Conservation (phyloP, 1,140 invertebrate species). For the Drosophila virilis region DNA sequence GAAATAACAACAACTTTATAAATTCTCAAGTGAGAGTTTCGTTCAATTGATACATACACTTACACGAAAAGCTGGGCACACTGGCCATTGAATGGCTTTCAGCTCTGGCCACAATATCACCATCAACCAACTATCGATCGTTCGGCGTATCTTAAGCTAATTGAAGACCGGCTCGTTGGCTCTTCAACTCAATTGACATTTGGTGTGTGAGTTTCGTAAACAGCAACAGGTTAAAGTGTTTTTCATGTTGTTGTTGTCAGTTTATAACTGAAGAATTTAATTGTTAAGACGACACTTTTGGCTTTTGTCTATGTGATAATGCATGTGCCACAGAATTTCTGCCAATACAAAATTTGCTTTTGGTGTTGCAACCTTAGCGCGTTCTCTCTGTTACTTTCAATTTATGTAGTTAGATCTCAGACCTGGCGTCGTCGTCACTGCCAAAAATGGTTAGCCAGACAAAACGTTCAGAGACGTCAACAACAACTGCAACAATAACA, state of each 20-base stretch:
- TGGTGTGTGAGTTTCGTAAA: conserved; percentile 43
- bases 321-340: conserved; percentile 42
- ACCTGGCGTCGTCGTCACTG: conserved; percentile 43
- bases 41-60: conserved; percentile 51
- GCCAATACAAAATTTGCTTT: conserved; percentile 25
- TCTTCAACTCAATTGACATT: conserved; percentile 53
- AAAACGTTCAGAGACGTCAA: conserved; percentile 26
- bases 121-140: conserved; percentile 29
- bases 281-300: conserved; percentile 53
- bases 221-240: conserved; percentile 29
- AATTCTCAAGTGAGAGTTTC: conserved; percentile 74
- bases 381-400: conserved; percentile 38
- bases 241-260: conserved; percentile 1
- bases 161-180: conserved; percentile 40
- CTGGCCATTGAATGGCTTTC: conserved; percentile 39
- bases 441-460: conserved; percentile 52
- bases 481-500: conserved; percentile 28
- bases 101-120: conserved; percentile 52
- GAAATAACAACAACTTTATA: conserved; percentile 57
- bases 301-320: conserved; percentile 33
- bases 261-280: conserved; percentile 63
- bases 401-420: conserved; percentile 32
- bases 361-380: conserved; percentile 35
- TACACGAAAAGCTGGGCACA: conserved; percentile 1
- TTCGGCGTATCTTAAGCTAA: conserved; percentile 56